A percentile compares a stretch with the other conserved stretches of the same genome.
Evolutionary conservation across 92 coral and sea anemone species (phyloP).

Genomic region (Porites evermanni): DNA sequence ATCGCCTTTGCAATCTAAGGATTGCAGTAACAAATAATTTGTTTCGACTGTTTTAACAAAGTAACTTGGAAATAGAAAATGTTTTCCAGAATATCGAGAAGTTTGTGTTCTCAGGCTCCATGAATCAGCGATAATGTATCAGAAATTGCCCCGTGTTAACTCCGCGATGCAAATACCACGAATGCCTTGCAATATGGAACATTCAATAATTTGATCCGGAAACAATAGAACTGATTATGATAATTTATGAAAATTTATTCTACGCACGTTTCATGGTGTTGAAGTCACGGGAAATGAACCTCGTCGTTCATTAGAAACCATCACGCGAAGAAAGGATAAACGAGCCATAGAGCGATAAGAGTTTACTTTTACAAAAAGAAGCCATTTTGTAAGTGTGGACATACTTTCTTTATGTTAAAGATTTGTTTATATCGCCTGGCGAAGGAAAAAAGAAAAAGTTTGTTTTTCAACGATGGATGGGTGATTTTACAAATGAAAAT

Average conservation of each 20-base stretch:
- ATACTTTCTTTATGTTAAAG: neutral
- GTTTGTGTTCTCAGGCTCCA: too few species aligned
- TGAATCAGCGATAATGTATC: neutral
- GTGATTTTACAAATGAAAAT: conserved; percentile 3
- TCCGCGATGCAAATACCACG: neutral
- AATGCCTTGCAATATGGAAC: neutral
- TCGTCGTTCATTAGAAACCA: neutral
- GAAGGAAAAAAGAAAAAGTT: neutral
- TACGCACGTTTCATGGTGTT: conserved; percentile 40
- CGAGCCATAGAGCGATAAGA: neutral
- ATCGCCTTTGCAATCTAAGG: conserved; percentile 27
- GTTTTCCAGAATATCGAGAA: neutral
- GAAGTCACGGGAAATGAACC: neutral
- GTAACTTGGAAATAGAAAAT: neutral
- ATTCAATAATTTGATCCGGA: conserved; percentile 43
- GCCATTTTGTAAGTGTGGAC: conserved; percentile 32
- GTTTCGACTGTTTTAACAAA: neutral
- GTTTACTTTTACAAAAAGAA: neutral
- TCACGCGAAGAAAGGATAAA: conserved; percentile 32
- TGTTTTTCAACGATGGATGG: neutral
- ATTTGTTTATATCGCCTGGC: neutral
- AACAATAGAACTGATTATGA: conserved; percentile 35
- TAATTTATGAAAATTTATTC: conserved; percentile 51
- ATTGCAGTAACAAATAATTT: neutral
- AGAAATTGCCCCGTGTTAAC: neutral